Base-by-base conservation (phyloP, 2,888 invertebrate species). In the Caenorhabditis sulstoni region DNA sequence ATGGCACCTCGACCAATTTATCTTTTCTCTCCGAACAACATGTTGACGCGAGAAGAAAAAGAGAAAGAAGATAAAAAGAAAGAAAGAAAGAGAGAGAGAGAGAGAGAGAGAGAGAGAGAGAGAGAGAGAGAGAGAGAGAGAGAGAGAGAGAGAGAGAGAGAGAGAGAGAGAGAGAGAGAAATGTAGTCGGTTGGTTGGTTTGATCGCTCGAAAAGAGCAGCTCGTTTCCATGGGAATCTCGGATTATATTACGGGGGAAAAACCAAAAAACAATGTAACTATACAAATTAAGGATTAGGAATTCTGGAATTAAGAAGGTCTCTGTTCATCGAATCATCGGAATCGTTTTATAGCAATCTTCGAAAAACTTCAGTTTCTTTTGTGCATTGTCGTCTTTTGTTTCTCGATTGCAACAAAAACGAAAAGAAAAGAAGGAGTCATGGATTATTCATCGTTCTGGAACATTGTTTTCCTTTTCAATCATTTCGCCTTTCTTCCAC, bases 21-120 rank as follows among this genome's bases (percentile, higher is more conserved):
- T 47, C 47, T 44, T 52, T 41, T 53, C 49, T 70, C 53, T 53
- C 4, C 18, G 29, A 73, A 59, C 58, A 59, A 64, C 65, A 65
- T 74, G 65, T 64, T 65, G 58, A 74, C 65, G 58, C 4, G 29
- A 29, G 29, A 7, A 29, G 7, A 29, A 29, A 7, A 57, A 47
- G 12, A 61, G 29, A 16, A 47, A 58, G 41, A 14, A 41, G 3
- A 11, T 41, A 11, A 37, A 41, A 18, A 20, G 35, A 41, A 58
- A 20, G 58, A 22, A 41, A 41, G n/a, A 11, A 29, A 23, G 12
- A 22, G 50, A 35, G 14, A 50, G 39, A 49, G 35, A 18, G 11
- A 39, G 41, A 23, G n/a, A n/a, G n/a, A n/a, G n/a, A 41, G 3
- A 11, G 3, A 11, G 16, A 41, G 14, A 20, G 35, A 41, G 41